Conservation (phyloP, 2,113 vertebrate species). For the Amazona vittata region DNA sequence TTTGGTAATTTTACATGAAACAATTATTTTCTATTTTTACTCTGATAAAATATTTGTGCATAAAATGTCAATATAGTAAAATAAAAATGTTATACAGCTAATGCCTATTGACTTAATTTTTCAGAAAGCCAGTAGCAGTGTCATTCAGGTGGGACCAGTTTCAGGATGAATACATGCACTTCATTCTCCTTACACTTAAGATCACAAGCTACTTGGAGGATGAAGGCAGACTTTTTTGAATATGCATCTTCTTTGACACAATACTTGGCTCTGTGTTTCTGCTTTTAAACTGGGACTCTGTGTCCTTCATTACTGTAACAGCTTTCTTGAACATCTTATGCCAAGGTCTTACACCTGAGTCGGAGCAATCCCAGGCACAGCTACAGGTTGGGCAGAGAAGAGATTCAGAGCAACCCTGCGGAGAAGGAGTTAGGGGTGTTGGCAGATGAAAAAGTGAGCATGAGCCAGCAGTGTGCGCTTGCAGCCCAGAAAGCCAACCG, state of each 20-base stretch:
- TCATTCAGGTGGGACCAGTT: not conserved
- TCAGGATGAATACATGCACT: not conserved
- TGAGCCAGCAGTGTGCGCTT: no score
- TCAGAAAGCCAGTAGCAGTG: not conserved
- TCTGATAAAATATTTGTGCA: slow-evolving; percentile 82
- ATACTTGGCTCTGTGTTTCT: not conserved
- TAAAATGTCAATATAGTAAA: slow-evolving; percentile 83
- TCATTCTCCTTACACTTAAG: not conserved
- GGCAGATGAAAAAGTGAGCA: no score
- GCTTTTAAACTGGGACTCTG: not conserved
- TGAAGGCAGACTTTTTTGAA: not conserved
- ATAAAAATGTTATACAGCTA: slow-evolving; percentile 76
- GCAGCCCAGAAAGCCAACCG: no score
- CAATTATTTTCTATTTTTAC: slow-evolving; percentile 83
- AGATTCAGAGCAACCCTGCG: no score
- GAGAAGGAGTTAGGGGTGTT: no score
- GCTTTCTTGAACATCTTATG: not conserved
- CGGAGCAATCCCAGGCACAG: no score
- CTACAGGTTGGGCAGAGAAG: no score
- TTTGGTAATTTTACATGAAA: slow-evolving; percentile 80
- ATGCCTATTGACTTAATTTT: slow-evolving; percentile 24
- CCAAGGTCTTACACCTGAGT: no score
- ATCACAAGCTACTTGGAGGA: not conserved
- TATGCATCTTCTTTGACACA: not conserved
- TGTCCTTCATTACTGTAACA: not conserved